Evolutionary conservation across 2,888 invertebrate species (phyloP).

Genomic region (Cyrtodaria siliqua): DNA sequence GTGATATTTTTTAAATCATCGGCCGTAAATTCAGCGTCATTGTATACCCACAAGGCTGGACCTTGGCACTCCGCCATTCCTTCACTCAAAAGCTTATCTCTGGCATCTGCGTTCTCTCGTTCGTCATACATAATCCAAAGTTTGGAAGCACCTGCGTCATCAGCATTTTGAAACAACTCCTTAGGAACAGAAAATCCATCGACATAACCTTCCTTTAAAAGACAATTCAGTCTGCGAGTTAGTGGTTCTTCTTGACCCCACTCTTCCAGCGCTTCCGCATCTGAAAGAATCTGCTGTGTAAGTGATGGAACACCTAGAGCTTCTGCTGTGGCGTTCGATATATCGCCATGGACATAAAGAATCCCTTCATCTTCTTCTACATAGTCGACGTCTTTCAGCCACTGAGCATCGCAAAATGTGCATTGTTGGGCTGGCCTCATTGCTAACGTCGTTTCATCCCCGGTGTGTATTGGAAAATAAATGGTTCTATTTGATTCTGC

Average conservation of each 20-base stretch:
- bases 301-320: background rate
- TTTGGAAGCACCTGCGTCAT: slow-evolving; percentile 77
- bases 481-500: no score
- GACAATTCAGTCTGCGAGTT: slow-evolving; percentile 68
- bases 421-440: slow-evolving; percentile 29
- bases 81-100: slow-evolving; percentile 73
- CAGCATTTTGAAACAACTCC: slow-evolving; percentile 81
- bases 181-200: slow-evolving; percentile 80
- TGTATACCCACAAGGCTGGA: slow-evolving; percentile 83
- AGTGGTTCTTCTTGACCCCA: slow-evolving; percentile 80
- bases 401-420: slow-evolving; percentile 41
- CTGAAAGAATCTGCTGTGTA: slow-evolving; percentile 3
- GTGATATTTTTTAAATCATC: slow-evolving; percentile 82
- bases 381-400: slow-evolving; percentile 24
- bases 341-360: slow-evolving; percentile 2
- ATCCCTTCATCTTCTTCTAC: slow-evolving; percentile 4
- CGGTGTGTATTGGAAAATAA: background rate
- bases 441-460: slow-evolving; percentile 1
- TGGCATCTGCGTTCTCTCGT: slow-evolving; percentile 72
- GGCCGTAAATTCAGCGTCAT: slow-evolving; percentile 80
- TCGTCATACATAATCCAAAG: slow-evolving; percentile 79
- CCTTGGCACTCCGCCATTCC: slow-evolving; percentile 82
- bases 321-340: background rate
- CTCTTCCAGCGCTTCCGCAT: slow-evolving; percentile 31
- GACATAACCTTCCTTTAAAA: slow-evolving; percentile 72